Conservation (phyloP, 2,888 invertebrate species). For the Heliconius erato region DNA sequence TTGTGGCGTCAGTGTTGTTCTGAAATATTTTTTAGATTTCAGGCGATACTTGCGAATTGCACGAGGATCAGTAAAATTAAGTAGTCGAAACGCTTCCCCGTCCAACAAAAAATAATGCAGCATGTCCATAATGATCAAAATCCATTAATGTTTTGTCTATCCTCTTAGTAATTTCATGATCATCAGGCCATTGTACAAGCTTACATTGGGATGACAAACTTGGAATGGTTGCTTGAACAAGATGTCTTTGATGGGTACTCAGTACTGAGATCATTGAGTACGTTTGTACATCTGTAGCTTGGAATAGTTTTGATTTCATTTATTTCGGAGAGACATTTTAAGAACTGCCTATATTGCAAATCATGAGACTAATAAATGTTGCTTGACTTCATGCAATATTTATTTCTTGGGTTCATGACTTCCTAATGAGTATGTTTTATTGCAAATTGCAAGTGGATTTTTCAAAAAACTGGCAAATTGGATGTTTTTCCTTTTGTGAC, state of each 20-base stretch:
- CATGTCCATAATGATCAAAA: constrained; percentile 57
- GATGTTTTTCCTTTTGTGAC: constrained; percentile 2
- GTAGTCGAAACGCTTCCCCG: constrained; percentile 53
- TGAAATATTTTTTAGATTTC: constrained; percentile 54
- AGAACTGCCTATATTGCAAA: neutral
- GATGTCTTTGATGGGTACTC: constrained; percentile 10
- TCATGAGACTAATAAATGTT: constrained; percentile 4
- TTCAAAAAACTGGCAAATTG: constrained; percentile 7
- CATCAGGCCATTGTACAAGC: constrained; percentile 48
- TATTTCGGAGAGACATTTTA: constrained; percentile 3
- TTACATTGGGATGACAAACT: constrained; percentile 48
- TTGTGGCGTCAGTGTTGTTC: constrained; percentile 53
- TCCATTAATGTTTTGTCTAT: constrained; percentile 53
- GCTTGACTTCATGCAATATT: neutral
- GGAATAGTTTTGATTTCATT: neutral
- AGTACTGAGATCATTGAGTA: neutral
- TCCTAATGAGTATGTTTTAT: neutral
- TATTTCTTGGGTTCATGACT: constrained; percentile 9
- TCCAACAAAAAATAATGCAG: constrained; percentile 57
- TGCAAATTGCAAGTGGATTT: neutral
- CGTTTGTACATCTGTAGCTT: neutral
- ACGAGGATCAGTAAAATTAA: constrained; percentile 53
- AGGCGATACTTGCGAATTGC: constrained; percentile 48
- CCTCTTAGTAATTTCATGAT: constrained; percentile 53
- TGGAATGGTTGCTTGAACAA: constrained; percentile 49